phyloP scores from a whole-genome alignment of 2,113 vertebrate species.

The Lepidiolamprologus cunningtoni region DNA sequence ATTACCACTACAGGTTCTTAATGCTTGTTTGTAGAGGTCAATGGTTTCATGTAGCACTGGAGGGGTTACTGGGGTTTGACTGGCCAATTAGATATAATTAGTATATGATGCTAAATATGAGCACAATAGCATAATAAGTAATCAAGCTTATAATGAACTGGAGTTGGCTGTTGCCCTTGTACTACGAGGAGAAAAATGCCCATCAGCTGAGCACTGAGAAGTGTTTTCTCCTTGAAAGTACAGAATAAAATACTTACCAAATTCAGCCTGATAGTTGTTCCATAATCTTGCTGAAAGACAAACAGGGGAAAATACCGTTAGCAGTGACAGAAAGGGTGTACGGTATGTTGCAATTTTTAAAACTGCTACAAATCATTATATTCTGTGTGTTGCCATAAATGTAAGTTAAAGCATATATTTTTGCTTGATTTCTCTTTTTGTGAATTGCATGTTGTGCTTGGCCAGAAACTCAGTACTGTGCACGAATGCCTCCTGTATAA shows the following conservation, averaged over 20 bases:
- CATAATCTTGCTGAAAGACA: background rate
- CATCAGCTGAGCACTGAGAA: background rate
- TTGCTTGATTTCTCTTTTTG: background rate
- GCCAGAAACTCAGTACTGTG: background rate
- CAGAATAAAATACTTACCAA: background rate
- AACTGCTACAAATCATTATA: background rate
- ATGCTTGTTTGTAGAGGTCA: conserved; percentile 33
- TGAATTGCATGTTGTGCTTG: background rate
- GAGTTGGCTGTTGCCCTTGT: background rate
- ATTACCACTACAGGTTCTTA: conserved; percentile 14
- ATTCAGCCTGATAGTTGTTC: background rate
- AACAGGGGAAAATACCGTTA: background rate
- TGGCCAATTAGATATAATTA: conserved; percentile 48
- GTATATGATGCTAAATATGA: conserved; percentile 16
- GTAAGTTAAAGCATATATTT: background rate
- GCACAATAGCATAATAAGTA: conserved; percentile 21
- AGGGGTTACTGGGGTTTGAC: conserved; percentile 10
- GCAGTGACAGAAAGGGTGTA: background rate
- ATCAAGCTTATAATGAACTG: conserved; percentile 16
- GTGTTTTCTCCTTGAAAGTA: background rate
- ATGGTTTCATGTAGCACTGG: conserved; percentile 3
- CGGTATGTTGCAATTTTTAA: background rate
- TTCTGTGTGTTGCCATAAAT: background rate
- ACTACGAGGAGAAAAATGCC: background rate
- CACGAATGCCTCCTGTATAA: background rate